Evolutionary conservation across 2,113 vertebrate genomes (phyloP), one percentile per base, ranked within the genome.

Genomic region (Progne subis): DNA sequence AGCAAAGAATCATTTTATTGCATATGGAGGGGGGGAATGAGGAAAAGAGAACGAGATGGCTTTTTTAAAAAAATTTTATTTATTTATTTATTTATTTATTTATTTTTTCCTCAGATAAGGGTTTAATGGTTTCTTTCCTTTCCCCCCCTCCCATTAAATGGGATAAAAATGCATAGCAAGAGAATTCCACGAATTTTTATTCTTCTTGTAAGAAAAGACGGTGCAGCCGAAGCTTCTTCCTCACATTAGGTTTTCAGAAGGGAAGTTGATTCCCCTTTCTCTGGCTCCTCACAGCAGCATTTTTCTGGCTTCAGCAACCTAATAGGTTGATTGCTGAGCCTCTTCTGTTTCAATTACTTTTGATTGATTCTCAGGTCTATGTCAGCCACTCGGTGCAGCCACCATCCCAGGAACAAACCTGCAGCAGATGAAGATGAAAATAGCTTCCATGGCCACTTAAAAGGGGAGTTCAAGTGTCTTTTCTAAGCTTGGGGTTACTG

Each of bases 281-380:
- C 75, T 91, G 86, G 60, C 74, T 95, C 49, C 90, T 96, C 74
- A 89, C 72, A 90, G 90, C 2, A 1, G 84, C 81, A 80, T 95
- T 96, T 94, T 92, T 90, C 95, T 95, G 96, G 94, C 94, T 97
- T 94, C 94, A 96, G 94, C 82, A 87, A 90, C 85, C 90, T 97
- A 97, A 97, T 96, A 97, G 95, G 96, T 96, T 97, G 97, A 97
- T 97, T 95, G 96, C 94, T 39, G 77, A 94, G 91, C 87, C 80
- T 96, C 94, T 97, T 97, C 94, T 97, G 87, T 97, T 97, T 96
- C 96, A 97, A 96, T 97, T 96, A 97, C 93, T 97, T 96, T 85
- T 95, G 97, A 97, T 96, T 96, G 97, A 97, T 97, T 96, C 94
- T 94, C 82, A 92, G 92, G 87, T 96, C 94, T 93, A 31, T 94